Conservation (phyloP, 2,888 invertebrate species). For the Thysanoteuthis rhombus region DNA sequence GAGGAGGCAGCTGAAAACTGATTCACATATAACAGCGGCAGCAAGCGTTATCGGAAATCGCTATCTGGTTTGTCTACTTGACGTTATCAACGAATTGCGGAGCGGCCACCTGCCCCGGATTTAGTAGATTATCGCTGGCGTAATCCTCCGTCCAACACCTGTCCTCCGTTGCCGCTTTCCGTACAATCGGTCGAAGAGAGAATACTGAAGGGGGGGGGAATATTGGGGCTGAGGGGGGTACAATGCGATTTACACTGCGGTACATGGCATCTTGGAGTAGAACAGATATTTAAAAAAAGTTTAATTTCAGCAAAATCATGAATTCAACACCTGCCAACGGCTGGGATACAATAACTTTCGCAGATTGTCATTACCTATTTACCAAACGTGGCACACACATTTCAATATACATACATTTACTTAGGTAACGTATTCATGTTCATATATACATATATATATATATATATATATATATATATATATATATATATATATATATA, state of each 20-base stretch:
- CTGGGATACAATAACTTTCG: background rate
- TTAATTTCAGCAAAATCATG: background rate
- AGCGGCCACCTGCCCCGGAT: background rate
- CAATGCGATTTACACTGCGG: background rate
- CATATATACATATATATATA: background rate
- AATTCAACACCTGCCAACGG: background rate
- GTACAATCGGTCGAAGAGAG: background rate
- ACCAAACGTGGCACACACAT: background rate
- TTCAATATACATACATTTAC: background rate
- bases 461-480: background rate
- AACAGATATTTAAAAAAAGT: background rate
- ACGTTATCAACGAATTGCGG: background rate
- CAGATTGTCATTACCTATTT: background rate
- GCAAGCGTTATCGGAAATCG: background rate
- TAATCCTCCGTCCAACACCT: background rate
- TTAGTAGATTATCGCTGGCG: background rate
- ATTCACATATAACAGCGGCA: background rate
- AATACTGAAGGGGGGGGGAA: background rate
- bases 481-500: background rate
- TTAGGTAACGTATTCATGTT: background rate
- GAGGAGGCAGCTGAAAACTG: background rate
- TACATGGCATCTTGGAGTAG: background rate
- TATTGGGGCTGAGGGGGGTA: background rate
- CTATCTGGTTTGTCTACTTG: background rate
- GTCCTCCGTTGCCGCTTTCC: background rate